phyloP scores from a whole-genome alignment of 2,888 invertebrate species.

The Zygothrica quintamaculata region DNA sequence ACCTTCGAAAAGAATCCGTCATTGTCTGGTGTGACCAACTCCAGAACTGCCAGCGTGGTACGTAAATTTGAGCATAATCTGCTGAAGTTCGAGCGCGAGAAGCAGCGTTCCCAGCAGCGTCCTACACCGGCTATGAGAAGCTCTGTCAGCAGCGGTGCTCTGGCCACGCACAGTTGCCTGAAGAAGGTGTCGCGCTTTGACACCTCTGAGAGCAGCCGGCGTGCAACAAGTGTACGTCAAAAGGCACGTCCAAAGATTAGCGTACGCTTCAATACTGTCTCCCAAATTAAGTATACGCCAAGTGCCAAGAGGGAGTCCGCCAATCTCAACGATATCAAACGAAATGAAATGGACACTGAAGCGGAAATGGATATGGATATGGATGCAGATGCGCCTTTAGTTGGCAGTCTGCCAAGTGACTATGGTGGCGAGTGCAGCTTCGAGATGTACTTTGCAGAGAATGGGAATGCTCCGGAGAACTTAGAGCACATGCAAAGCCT shows the following conservation, averaged over 20 bases:
- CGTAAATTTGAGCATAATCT: slow-evolving; percentile 86
- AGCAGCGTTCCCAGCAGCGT: slow-evolving; percentile 74
- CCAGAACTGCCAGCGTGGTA: slow-evolving; percentile 83
- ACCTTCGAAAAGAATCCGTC: slow-evolving; percentile 66
- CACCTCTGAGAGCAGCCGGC: slow-evolving; percentile 82
- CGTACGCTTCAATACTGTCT: slow-evolving; percentile 84
- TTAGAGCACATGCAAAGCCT: slow-evolving; percentile 86
- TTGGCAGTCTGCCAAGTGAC: slow-evolving; percentile 80
- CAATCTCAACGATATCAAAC: slow-evolving; percentile 63
- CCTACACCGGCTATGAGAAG: slow-evolving; percentile 73
- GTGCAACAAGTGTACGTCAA: slow-evolving; percentile 88
- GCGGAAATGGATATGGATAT: slow-evolving; percentile 5
- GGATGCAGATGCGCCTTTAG: slow-evolving; percentile 26
- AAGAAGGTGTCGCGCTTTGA: slow-evolving; percentile 83
- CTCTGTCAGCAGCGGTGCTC: slow-evolving; percentile 82
- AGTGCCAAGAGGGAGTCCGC: slow-evolving; percentile 73
- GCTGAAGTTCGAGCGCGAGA: slow-evolving; percentile 85
- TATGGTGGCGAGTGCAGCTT: slow-evolving; percentile 86
- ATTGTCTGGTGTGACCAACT: slow-evolving; percentile 51
- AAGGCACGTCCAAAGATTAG: slow-evolving; percentile 85
- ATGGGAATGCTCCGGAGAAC: slow-evolving; percentile 87
- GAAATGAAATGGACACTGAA: slow-evolving; percentile 51
- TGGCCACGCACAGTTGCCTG: slow-evolving; percentile 82
- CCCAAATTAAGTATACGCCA: slow-evolving; percentile 83
- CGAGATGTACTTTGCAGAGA: slow-evolving; percentile 87